Base-by-base conservation (phyloP, 1,140 invertebrate species). In the Drosophila repletoides region DNA sequence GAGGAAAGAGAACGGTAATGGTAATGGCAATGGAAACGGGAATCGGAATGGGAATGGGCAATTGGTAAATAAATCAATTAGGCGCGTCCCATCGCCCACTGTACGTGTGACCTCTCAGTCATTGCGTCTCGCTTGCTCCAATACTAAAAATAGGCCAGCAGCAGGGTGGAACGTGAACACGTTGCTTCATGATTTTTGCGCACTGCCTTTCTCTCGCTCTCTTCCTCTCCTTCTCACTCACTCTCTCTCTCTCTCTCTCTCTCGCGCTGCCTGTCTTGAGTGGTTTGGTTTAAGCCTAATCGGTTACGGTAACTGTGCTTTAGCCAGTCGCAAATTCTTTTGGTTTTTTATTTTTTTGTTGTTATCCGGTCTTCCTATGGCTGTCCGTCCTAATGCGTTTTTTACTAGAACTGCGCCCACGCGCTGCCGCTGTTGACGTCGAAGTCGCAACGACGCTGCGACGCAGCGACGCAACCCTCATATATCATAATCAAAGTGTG, bases 41-140 rank as follows among this genome's bases (percentile, higher is more conserved):
- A 31, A 14, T 43, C 41, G 40, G 28, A 21, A 48, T 34, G 21
- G 21, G 33, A 21, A 21, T 38, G 43, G 55, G 45, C n/a, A 67
- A 52, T 67, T 46, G 46, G 56, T 46, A 66, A 74, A 71, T 74
- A 84, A 80, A 80, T 80, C 74, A 84, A 84, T 74, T 83, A 71
- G 70, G 31, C 49, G 46, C 60, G 64, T 68, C 69, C 43, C 74
- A 48, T 64, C 49, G 56, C 45, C 52, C 75, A 55, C 33, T 48
- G 40, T 49, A 24, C 28, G 31, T 67, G 31, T 67, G 33, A 74
- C 53, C 72, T 53, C 33, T 26, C 41, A n/a, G n/a, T 21, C 7
- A 10, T 19, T 38, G 12, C 14, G 31, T 46, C 53, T 58, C 38
- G 40, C 38, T 58, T 15, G 53, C 52, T 22, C 52, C 17, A 9